phyloP scores from a whole-genome alignment of 2,797 vertebrate genomes.

The Hemitrygon akajei region DNA sequence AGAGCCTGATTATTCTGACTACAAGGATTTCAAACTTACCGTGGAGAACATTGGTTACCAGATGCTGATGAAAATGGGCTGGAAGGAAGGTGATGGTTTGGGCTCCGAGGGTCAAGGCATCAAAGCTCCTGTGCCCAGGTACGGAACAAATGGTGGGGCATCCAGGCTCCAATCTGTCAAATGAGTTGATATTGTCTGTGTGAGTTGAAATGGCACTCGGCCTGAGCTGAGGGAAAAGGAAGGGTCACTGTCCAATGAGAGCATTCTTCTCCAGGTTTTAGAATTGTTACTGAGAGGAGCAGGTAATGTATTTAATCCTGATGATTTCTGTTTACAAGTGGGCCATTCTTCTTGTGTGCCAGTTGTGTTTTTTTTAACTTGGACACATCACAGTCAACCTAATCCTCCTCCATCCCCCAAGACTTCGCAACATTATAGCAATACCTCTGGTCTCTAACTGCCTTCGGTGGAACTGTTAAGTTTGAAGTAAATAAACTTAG shows the following conservation, averaged over 20 bases:
- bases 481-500: too few relatives aligned
- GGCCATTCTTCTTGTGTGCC: neutral
- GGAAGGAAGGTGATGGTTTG: constrained; percentile 94
- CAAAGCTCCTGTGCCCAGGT: constrained; percentile 88
- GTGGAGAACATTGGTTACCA: constrained; percentile 97
- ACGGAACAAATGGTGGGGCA: constrained; percentile 40
- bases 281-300: neutral
- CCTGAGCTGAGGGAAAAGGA: neutral
- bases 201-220: neutral
- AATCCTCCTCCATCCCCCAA: too few relatives aligned
- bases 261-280: neutral
- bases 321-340: neutral
- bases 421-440: too few relatives aligned
- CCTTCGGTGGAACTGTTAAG: too few relatives aligned
- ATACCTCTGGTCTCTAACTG: too few relatives aligned
- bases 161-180: neutral
- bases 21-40: constrained; percentile 97
- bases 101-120: constrained; percentile 88
- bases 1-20: constrained; percentile 94
- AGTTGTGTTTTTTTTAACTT: too few relatives aligned
- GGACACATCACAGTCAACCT: too few relatives aligned
- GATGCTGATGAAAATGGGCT: constrained; percentile 99
- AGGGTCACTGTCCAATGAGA: too few relatives aligned
- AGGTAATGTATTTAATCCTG: neutral
- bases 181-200: too few relatives aligned